Base-by-base conservation (phyloP, 2,113 vertebrate genomes). In the Rhinoderma darwinii region DNA sequence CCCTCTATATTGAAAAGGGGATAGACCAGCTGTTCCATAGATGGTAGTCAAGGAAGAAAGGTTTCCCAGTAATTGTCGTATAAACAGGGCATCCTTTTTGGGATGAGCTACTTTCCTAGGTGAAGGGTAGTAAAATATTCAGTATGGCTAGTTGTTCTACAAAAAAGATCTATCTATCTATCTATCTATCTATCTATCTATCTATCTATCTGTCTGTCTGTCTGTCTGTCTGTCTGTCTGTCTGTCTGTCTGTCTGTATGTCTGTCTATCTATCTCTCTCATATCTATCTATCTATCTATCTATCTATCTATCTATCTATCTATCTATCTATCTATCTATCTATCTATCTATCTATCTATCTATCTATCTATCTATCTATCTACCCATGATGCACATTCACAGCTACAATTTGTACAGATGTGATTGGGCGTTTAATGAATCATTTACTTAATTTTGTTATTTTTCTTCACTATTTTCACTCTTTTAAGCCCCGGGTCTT, bases 311-410 rank as follows among this genome's bases (percentile, higher is more conserved):
- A 39, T 22, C 11, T 73, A 73, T 73, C 37, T 73, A 43, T 73
- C 37, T 73, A 72, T 39, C 18, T 73, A 73, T 73, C 37, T 73
- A 41, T 41, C 37, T 73, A 73, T 73, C 70, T 73, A 73, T 73
- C 70, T 73, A 73, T 73, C 70, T 73, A 73, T 41, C 70, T 63
- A 63, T 63, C 59, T 63, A 63, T 27, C 59, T 63, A 63, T 63
- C 59, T n/a, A 63, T 63, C 59, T 63, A 63, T 63, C 59, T 63
- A 63, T 63, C 59, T 63, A 63, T 63, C 59, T 2, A 10, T 61
- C 9, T 25, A 5, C 35, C 27, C 1, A 14, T 32, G 56, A 70
- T 37, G 17, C 4, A 5, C n/a, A 0, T 68, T 68, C 66, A 37
- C 32, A 37, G 17, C 15, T 70, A 22, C 32, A 8, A 20, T 70